Base-by-base conservation (phyloP, 1,140 invertebrate genomes). In the Acromyrmex charruanus region DNA sequence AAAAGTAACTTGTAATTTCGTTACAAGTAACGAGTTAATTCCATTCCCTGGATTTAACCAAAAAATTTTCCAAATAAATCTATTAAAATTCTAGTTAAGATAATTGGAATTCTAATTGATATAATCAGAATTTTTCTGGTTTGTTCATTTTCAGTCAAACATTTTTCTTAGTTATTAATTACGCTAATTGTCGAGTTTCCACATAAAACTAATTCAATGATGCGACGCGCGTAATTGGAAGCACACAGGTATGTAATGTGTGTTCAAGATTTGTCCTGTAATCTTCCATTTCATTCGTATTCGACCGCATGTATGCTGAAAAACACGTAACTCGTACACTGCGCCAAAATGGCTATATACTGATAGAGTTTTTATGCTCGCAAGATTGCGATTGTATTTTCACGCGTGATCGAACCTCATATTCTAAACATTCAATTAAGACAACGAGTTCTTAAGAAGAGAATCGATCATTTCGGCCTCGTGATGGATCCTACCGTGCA, bases 341-440 rank as follows among this genome's bases (percentile, higher is more conserved):
- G 39, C 28, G 49, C 2, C 68, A 59, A 82, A 49, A 82, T 44
- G 51, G 53, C 66, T 58, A 6, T n/a, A 28, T 12, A 16, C 25
- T 25, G 35, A 21, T 44, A 68, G 5, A 25, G 6, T 14, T 21
- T 28, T 80, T 44, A 71, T 18, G 16, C 16, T 12, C 49, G 28
- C 12, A 80, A 18, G 3, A 39, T 31, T 18, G 35, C 18, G 16
- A 49, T 14, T 49, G 18, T 9, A 28, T 31, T 63, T 72, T 82
- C 35, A 68, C n/a, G 55, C 39, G 39, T 44, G 39, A 82, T 72
- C 80, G 39, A 61, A 3, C 25, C 25, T 58, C 55, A 39, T 63
- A 77, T 79, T 18, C 31, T 49, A 61, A 72, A 49, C 55, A 82
- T 72, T 49, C 68, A 82, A 82, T 82, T 82, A 72, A n/a, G 16